Evolutionary conservation across 2,888 invertebrate genomes (phyloP), one percentile per base, ranked within the genome.

Genomic region (Matsumyia berberina): DNA sequence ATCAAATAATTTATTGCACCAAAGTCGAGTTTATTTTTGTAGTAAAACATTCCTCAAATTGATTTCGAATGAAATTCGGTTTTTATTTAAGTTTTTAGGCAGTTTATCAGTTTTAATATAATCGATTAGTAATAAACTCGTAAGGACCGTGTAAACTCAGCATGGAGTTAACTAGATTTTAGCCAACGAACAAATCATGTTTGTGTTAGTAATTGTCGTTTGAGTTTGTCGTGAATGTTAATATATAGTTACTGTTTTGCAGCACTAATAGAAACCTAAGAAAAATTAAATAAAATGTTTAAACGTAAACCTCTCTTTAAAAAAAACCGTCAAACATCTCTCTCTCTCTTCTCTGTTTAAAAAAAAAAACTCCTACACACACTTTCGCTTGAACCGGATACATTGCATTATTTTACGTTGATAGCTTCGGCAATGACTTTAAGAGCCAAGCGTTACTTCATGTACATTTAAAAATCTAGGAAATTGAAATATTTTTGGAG

Each of bases 401-500:
- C 17, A 51, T 58, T 72, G 8, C 46, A 6, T 29, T 42, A 19
- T 46, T 24, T 44, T 70, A 8, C 29, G 42, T 60, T 19, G 15
- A 33, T 2, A 55, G 35, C 42, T 44, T 60, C 42, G 58, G 53
- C 24, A 53, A 37, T 44, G 31, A 62, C 37, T 55, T 29, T 35
- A 42, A 11, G 57, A 33, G n/a, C n/a, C n/a, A n/a, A n/a, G n/a
- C n/a, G n/a, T n/a, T n/a, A n/a, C 5, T 51, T 57, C 55, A 15
- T 77, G 70, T 66, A 60, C 15, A 66, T 60, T 77, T 53, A 15
- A 66, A 82, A 73, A 62, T 42, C 29, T 72, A 77, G 53, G 39
- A 72, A 66, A 77, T 66, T 73, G n/a, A 83, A 55, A 79, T 83
- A 83, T 83, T 83, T 83, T 83, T 83, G 79, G 83, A 83, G 60